Evolutionary conservation across 2,797 vertebrate species (phyloP), one percentile per base, ranked within the genome.

Genomic region (Rhodeus uyekii): DNA sequence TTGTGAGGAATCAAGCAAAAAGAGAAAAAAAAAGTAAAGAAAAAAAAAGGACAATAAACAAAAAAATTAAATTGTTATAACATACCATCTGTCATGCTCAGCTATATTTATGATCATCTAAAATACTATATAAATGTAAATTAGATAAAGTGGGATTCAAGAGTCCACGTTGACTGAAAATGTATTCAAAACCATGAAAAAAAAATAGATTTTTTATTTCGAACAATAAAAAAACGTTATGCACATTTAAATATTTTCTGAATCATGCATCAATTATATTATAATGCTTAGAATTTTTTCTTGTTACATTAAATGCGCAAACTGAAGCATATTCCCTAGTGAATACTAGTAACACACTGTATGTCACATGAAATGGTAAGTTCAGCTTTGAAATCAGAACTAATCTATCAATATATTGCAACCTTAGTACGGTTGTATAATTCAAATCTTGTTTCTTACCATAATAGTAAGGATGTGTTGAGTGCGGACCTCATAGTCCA

Each of bases 381-480:
- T 71, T 71, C 9, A 71, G 44, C 27, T 71, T 69, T 69, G 8
- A 32, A 69, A 69, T 48, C 14, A 22, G 2, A 60, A 8, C 27
- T 8, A 64, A 64, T 64, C 18, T 36, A 64, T 3, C 61, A 64
- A 36, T 36, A 19, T 5, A 64, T 36, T 34, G 32, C 32, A 36
- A 64, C 32, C 18, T 22, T 13, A 60, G 13, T 36, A 4, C 3
- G 2, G 4, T 18, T 12, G 9, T 22, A 27, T 75, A n/a, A 82
- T 8, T n/a, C 13, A 22, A 39, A 68, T 39, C 6, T 61, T 72
- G 1, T 9, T 46, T 82, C 86, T 85, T 91, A 99, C 98, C 98
- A 99, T 99, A 68, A 99, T 86, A 1, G 96, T 99, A 74, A 99
- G 96, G 67, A 97, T 92, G 76, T 99, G 98, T 83, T 96, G 97